These are phyloP conservation scores for Hirtodrosophila histrioides DNA, from an alignment of 2,888 invertebrate species.

Conservation along the genomic window DNA sequence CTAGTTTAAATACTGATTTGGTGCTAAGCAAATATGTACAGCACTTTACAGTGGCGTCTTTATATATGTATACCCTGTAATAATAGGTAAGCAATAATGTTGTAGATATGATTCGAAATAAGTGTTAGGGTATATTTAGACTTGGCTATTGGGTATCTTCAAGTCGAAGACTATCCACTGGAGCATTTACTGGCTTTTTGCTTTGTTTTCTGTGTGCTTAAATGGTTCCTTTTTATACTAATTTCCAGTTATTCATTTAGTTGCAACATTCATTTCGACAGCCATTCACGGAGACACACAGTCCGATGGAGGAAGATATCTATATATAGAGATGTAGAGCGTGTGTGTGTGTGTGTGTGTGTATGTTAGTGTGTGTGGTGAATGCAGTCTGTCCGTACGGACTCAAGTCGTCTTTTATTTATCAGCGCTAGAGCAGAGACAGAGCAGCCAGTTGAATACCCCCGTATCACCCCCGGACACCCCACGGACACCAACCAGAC, in stretches of 20 bases:
- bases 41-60: too few relatives aligned
- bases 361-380: conserved; percentile 20
- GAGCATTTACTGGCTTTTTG: too few relatives aligned
- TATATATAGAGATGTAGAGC: too few relatives aligned
- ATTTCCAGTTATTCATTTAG: conserved; percentile 79
- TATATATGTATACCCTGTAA: too few relatives aligned
- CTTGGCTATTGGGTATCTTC: background rate
- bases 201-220: conserved; percentile 20
- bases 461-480: background rate
- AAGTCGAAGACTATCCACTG: background rate
- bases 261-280: conserved; percentile 73
- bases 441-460: conserved; percentile 18
- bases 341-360: conserved; percentile 22
- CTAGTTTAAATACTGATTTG: too few relatives aligned
- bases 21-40: too few relatives aligned
- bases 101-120: too few relatives aligned
- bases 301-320: conserved; percentile 8
- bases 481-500: background rate
- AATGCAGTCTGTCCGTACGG: conserved; percentile 30
- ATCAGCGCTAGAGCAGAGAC: conserved; percentile 69
- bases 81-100: too few relatives aligned
- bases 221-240: conserved; percentile 65
- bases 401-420: conserved; percentile 63
- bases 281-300: conserved; percentile 46
- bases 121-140: too few relatives aligned